Percentiles rank a stretch among this genome's conserved stretches.
Conservation (phyloP, 2,888 invertebrate genomes). For the Ophioninae sp. region DNA sequence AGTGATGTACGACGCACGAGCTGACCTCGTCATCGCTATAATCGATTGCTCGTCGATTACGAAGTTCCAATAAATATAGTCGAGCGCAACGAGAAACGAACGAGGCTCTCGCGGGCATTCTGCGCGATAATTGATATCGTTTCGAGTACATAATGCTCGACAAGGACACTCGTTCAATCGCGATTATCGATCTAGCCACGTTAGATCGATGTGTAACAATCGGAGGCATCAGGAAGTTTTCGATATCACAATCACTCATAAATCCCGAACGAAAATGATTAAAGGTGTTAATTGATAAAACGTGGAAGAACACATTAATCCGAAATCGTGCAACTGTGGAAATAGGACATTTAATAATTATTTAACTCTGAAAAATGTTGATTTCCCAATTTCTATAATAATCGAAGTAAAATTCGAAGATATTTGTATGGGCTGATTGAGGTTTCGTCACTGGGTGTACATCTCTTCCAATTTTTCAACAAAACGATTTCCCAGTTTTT, state of each 20-base stretch:
- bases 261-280: background rate
- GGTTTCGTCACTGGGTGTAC: too few species aligned
- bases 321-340: too few species aligned
- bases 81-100: slow-evolving; percentile 23
- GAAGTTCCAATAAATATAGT: slow-evolving; percentile 41
- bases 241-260: background rate
- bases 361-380: too few species aligned
- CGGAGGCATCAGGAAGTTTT: background rate
- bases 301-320: too few species aligned
- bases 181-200: slow-evolving; percentile 26
- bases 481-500: too few species aligned
- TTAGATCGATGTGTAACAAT: slow-evolving; percentile 23
- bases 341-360: too few species aligned
- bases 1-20: slow-evolving; percentile 35
- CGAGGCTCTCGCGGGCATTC: slow-evolving; percentile 35
- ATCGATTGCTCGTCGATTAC: slow-evolving; percentile 60
- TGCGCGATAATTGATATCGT: slow-evolving; percentile 63
- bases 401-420: too few species aligned
- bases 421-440: too few species aligned
- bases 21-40: slow-evolving; percentile 55
- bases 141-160: slow-evolving; percentile 60
- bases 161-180: slow-evolving; percentile 64
- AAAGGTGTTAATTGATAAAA: too few species aligned
- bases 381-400: too few species aligned
- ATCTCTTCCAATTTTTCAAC: too few species aligned